phyloP scores from a whole-genome alignment of 2,888 invertebrate species.

The Sphaerophoria rueppellii region DNA sequence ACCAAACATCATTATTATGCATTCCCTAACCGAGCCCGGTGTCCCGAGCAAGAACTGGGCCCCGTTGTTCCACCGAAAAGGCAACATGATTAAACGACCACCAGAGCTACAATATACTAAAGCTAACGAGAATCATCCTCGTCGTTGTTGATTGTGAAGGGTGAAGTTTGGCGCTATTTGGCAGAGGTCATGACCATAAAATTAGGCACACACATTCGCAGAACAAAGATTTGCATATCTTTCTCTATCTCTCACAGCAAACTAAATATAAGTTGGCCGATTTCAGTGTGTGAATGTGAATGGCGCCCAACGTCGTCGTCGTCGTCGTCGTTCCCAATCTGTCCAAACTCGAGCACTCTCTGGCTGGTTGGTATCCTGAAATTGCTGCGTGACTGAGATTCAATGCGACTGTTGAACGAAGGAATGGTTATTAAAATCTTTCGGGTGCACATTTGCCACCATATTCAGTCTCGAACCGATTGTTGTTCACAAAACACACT shows the following conservation, averaged over 20 bases:
- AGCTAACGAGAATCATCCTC: conserved; percentile 46
- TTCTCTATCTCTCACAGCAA: conserved; percentile 34
- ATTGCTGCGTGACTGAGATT: conserved; percentile 62
- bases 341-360: not conserved
- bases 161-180: conserved; percentile 53
- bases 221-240: conserved; percentile 67
- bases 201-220: conserved; percentile 65
- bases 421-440: conserved; percentile 57
- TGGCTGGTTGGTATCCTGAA: not conserved
- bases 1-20: conserved; percentile 72
- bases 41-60: not conserved
- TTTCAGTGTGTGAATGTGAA: conserved; percentile 33
- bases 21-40: conserved; percentile 41
- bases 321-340: conserved; percentile 34
- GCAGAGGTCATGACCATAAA: conserved; percentile 69
- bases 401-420: conserved; percentile 36
- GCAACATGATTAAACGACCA: conserved; percentile 49
- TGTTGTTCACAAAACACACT: conserved; percentile 27
- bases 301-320: conserved; percentile 34
- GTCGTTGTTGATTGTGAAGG: conserved; percentile 4
- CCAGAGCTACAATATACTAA: conserved; percentile 6
- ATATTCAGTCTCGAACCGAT: conserved; percentile 16
- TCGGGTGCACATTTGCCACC: conserved; percentile 46
- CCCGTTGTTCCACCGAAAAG: conserved; percentile 27
- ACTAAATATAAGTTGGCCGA: conserved; percentile 19